Base-by-base conservation (phyloP, 2,113 vertebrate species). In the Coreoperca whiteheadi region DNA sequence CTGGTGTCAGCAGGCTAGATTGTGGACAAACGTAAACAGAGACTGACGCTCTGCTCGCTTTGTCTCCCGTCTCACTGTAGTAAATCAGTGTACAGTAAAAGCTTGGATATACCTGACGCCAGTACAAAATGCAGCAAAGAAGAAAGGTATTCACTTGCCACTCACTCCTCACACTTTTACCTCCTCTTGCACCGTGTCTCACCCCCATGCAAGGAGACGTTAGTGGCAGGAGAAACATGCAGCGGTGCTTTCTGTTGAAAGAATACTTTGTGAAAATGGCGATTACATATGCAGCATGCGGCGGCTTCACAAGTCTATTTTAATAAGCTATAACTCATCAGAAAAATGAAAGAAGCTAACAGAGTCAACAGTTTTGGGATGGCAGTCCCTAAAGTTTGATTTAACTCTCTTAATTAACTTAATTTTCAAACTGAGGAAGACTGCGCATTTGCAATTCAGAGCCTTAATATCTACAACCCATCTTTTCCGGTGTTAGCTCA, bases 11-110 rank as follows among this genome's bases (percentile, higher is more conserved):
- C 70, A 54, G 78, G 70, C 63, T 87, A 28, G 71, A 6, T 37
- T 81, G 74, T 74, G 73, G 67, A 83, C 65, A 78, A 56, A 74
- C 77, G 68, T 37, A 68, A 34, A 87, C 75, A 87, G 78, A 88
- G 75, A 89, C 91, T 95, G 89, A 95, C 86, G 84, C 79, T 93
- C 81, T 96, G 96, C 96, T 96, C 92, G 90, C 96, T 97, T 96
- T 98, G 96, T 97, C 96, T 94, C 96, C 96, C 94, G 96, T 93
- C 89, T 91, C 87, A 83, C 95, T 96, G 87, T 97, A 99, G 97
- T 99, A 98, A 97, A 96, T 97, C 96, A 96, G 94, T 98, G 96
- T 98, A 97, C 97, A 99, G 97, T 98, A 98, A 98, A 97, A 98
- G 97, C 97, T 97, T 98, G 97, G 97, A 99, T 96, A 98, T 98